Conservation (phyloP, 2,797 vertebrate species). For the Falco concolor region DNA sequence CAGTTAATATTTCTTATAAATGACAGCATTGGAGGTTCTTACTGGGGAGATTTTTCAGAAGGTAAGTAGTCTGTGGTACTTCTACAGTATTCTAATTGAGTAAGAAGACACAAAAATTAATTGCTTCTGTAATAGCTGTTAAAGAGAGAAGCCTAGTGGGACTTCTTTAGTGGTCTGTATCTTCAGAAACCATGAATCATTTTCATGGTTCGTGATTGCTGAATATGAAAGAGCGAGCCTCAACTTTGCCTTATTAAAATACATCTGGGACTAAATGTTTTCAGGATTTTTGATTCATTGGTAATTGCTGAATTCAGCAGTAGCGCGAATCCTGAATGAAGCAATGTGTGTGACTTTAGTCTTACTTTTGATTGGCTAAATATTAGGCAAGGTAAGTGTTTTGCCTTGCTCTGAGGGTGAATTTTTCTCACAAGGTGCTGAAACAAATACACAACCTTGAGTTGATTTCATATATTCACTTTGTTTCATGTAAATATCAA, state of each 20-base stretch:
- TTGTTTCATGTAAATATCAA: neutral
- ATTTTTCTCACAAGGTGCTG: neutral
- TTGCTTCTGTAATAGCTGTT: neutral
- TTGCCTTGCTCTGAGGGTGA: neutral
- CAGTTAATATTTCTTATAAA: neutral
- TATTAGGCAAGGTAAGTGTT: neutral
- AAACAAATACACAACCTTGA: neutral
- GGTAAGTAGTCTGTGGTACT: neutral
- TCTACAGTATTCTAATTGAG: neutral
- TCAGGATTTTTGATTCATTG: neutral
- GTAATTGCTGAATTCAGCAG: neutral
- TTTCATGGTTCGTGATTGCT: fast-evolving
- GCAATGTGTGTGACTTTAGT: neutral
- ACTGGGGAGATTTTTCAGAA: neutral
- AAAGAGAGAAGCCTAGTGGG: neutral
- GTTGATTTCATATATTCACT: neutral
- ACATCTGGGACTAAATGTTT: neutral
- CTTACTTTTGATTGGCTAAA: neutral
- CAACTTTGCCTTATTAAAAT: neutral
- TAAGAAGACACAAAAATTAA: neutral
- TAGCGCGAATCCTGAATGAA: neutral
- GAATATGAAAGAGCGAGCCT: neutral
- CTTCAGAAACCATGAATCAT: neutral
- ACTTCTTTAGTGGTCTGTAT: neutral
- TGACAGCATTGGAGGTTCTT: neutral